These are phyloP conservation scores for Minunthozetes semirufus DNA, from an alignment of 2,888 invertebrate species.

Conservation along the genomic window DNA sequence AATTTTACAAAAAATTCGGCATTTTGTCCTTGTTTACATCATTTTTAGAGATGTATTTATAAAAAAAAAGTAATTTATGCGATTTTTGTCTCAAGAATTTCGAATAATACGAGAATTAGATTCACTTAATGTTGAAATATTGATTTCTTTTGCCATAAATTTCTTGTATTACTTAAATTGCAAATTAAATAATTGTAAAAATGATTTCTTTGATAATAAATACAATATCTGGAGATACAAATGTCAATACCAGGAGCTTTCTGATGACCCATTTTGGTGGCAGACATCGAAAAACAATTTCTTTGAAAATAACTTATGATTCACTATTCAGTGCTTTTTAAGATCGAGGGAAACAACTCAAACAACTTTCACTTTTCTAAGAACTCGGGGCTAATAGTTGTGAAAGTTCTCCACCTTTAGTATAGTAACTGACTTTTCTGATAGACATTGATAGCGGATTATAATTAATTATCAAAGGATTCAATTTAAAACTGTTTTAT, in stretches of 20 bases:
- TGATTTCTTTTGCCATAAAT: no score
- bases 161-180: no score
- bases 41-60: no score
- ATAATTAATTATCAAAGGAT: neutral
- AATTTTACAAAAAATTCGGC: no score
- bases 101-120: no score
- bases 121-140: no score
- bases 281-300: neutral
- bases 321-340: constrained; percentile 7
- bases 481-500: neutral
- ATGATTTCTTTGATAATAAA: neutral
- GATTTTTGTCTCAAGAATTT: no score
- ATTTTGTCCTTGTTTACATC: no score
- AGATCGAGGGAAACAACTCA: constrained; percentile 9
- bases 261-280: constrained; percentile 11
- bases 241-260: neutral
- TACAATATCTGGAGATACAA: neutral
- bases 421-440: neutral
- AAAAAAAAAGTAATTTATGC: no score
- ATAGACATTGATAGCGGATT: neutral
- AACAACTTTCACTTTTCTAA: constrained; percentile 21
- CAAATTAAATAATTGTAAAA: no score
- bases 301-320: neutral
- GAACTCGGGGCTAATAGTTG: constrained; percentile 9
- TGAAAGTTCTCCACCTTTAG: no score